Base-by-base conservation (phyloP, 2,797 vertebrate genomes). In the Zenarchopterus dispar region DNA sequence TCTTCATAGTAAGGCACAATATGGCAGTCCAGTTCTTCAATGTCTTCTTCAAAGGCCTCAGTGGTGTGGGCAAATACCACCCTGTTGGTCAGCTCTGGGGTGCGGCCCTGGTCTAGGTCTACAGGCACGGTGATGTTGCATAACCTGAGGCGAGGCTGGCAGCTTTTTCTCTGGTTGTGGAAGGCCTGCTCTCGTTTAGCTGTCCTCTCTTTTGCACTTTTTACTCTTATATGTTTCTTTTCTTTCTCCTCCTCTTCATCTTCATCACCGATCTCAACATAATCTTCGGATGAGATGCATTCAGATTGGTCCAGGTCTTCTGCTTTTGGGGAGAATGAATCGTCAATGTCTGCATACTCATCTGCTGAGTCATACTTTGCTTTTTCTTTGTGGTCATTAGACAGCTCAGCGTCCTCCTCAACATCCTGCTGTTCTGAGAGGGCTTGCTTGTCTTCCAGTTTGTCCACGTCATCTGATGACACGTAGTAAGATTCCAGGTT, bases 1-100 rank as follows among this genome's bases (percentile, higher is more conserved):
- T 93, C 92, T 66, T 94, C 93, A 54, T 91, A 85, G 67, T 93
- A 94, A 91, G 94, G 94, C 84, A 95, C 93, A 59, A 95, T 95
- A 56, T 94, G 93, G 75, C 94, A 93, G 85, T 95, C 94, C 57
- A 94, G 90, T 54, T 95, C 93, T 70, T 95, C 93, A 8, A 94
- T 94, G 78, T 94, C 94, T 75, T 95, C 94, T 69, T 93, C 93
- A 65, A 94, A 94, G 56, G 93, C 93, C 77, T 94, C 93, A 0
- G 93, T 94, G 55, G 93, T 93, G 79, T 94, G 93, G 28, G 93
- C 92, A 33, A 94, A 93, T 65, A 94, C 93, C 62, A 94, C 88
- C 66, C 93, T 88, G 78, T 94, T 94, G 59, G 93, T 92, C 62
- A 94, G 90, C 79, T 94, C 93, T 0, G 92, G 89, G 65, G 93